Evolutionary conservation across 2,113 vertebrate species (phyloP).

Genomic region (Dasypus novemcinctus): DNA sequence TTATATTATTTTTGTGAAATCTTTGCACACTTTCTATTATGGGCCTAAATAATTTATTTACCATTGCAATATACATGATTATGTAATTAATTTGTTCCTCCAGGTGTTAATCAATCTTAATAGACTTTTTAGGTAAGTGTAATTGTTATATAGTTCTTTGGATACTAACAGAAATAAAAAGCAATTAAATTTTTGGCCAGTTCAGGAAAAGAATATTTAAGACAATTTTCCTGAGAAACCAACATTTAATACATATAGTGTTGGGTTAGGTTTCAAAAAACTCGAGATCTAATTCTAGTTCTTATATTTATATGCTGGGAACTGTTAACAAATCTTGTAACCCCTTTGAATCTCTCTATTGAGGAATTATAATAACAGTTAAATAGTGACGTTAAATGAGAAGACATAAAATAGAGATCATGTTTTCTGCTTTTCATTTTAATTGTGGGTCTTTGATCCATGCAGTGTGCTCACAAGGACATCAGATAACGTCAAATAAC

Average conservation of each 20-base stretch:
- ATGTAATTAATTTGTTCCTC: slow-evolving; percentile 21
- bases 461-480: neutral
- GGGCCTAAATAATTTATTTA: neutral
- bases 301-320: neutral
- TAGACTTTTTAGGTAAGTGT: neutral
- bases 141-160: slow-evolving; percentile 30
- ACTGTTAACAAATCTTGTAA: neutral
- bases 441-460: neutral
- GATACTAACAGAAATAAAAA: slow-evolving; percentile 4
- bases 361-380: neutral
- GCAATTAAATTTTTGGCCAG: neutral
- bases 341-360: neutral
- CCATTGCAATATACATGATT: neutral
- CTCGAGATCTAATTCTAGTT: neutral
- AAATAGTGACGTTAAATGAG: neutral
- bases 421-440: neutral
- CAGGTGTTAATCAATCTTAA: slow-evolving; percentile 8
- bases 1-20: slow-evolving; percentile 51
- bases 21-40: neutral
- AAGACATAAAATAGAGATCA: neutral
- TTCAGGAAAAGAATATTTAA: slow-evolving; percentile 18
- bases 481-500: neutral
- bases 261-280: slow-evolving; percentile 33
- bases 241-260: neutral
- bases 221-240: neutral